phyloP scores from a whole-genome alignment of 1,140 invertebrate genomes.

The Aphelinus certus region DNA sequence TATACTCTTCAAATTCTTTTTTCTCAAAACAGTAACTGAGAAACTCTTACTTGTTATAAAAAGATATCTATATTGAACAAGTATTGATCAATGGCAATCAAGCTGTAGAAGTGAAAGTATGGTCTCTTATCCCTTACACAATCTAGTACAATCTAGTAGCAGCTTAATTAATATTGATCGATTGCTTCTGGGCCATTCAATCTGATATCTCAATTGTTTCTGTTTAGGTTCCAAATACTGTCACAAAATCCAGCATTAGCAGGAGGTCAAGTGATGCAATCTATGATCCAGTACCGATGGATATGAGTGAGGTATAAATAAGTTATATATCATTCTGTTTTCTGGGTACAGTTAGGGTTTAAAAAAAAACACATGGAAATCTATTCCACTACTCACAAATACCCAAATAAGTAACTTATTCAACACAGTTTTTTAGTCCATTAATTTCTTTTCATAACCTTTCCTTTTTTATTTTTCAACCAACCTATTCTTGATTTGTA shows the following conservation, averaged over 20 bases:
- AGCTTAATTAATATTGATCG: too few species aligned
- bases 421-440: slow-evolving; percentile 1
- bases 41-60: too few species aligned
- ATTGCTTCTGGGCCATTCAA: too few species aligned
- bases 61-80: too few species aligned
- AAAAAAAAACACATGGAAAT: slow-evolving; percentile 11
- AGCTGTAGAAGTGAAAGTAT: too few species aligned
- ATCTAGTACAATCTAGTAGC: too few species aligned
- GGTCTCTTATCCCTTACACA: too few species aligned
- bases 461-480: not conserved
- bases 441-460: not conserved
- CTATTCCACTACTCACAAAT: slow-evolving; percentile 26
- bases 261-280: slow-evolving; percentile 63
- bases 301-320: slow-evolving; percentile 69
- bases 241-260: slow-evolving; percentile 25
- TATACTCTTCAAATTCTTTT: too few species aligned
- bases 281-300: slow-evolving; percentile 70
- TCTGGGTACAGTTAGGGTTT: slow-evolving; percentile 26
- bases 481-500: not conserved
- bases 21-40: too few species aligned
- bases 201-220: too few species aligned
- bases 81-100: too few species aligned
- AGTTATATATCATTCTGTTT: slow-evolving; percentile 34
- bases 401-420: not conserved
- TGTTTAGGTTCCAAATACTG: slow-evolving; percentile 8